A percentile compares a stretch with the other conserved stretches of the same genome.
These are phyloP conservation scores for Orthosia gracilis DNA, from an alignment of 2,888 invertebrate genomes.

Conservation along the genomic window DNA sequence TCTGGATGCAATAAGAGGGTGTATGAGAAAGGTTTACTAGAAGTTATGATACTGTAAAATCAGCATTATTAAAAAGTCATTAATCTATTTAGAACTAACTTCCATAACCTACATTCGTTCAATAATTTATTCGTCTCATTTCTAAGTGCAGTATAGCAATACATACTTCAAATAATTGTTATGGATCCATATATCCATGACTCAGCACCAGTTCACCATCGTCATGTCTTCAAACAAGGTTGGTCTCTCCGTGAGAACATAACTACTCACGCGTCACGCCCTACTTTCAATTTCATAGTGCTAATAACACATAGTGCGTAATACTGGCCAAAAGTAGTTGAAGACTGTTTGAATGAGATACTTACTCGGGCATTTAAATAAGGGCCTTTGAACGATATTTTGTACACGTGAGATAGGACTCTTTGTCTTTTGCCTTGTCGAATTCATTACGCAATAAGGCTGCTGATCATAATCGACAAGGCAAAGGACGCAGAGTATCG, in stretches of 20 bases:
- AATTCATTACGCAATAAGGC: too few relatives aligned
- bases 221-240: constrained; percentile 68
- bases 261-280: constrained; percentile 72
- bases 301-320: constrained; percentile 76
- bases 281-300: constrained; percentile 80
- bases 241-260: constrained; percentile 79
- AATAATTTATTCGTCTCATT: not conserved
- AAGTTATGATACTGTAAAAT: too few relatives aligned
- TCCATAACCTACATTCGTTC: too few relatives aligned
- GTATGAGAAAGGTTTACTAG: too few relatives aligned
- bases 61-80: too few relatives aligned
- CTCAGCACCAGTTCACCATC: constrained; percentile 66
- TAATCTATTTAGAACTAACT: too few relatives aligned
- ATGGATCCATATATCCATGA: constrained; percentile 46
- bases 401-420: not conserved
- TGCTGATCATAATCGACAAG: too few relatives aligned
- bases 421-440: too few relatives aligned
- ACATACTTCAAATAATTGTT: not conserved
- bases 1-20: too few relatives aligned
- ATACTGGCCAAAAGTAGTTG: constrained; percentile 59
- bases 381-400: not conserved
- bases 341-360: constrained; percentile 46
- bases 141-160: not conserved
- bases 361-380: constrained; percentile 38
- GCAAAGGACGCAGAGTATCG: too few relatives aligned